A percentile compares a stretch with the other conserved stretches of the same genome.
These are phyloP conservation scores for Diplodus puntazzo DNA, from an alignment of 2,797 vertebrate genomes.

Conservation along the genomic window DNA sequence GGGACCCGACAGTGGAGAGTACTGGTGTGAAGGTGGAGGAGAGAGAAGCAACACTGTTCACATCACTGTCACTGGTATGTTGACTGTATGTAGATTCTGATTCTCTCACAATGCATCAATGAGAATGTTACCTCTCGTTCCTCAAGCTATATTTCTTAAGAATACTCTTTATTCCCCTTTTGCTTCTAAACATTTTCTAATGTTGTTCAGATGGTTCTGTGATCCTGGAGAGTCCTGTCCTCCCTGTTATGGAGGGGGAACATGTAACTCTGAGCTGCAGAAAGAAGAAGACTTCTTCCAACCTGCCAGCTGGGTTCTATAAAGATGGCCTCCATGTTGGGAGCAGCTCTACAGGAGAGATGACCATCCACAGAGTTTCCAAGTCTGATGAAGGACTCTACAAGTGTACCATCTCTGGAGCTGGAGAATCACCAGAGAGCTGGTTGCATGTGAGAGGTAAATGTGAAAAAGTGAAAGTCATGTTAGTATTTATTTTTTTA, in stretches of 20 bases:
- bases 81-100: background rate
- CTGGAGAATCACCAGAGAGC: background rate
- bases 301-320: constrained; percentile 7
- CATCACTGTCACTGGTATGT: constrained; percentile 37
- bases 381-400: constrained; percentile 15
- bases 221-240: constrained; percentile 26
- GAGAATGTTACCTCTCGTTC: background rate
- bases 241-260: fast-evolving
- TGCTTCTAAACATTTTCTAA: background rate
- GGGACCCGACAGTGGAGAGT: fast-evolving
- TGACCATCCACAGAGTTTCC: background rate
- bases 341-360: fast-evolving
- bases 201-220: constrained; percentile 15
- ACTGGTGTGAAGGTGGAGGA: constrained; percentile 50
- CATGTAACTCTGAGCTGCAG: constrained; percentile 12
- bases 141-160: background rate
- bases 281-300: fast-evolving
- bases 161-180: background rate
- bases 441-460: background rate
- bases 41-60: background rate
- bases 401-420: background rate
- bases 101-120: background rate
- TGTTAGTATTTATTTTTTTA: no score
- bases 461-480: no score
- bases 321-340: fast-evolving